Base-by-base conservation (phyloP, 2,888 invertebrate species). In the Calameuta idolon region DNA sequence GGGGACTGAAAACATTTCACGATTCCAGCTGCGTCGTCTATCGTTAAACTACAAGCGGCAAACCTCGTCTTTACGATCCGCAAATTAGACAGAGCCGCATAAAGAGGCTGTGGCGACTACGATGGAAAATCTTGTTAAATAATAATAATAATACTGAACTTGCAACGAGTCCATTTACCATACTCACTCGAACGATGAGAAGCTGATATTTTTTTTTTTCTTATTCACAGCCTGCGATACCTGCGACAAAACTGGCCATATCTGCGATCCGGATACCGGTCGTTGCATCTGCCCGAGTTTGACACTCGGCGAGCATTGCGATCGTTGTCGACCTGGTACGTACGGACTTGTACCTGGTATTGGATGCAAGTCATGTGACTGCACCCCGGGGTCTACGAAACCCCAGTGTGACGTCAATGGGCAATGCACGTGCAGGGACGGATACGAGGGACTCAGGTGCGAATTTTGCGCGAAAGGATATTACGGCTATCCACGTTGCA, bases 241-340 rank as follows among this genome's bases (percentile, higher is more conserved):
- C 0, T 98, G 98, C 89, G 94, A 95, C 78, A 94, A 94, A 77
- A 95, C 95, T 35, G 98, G 97, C 11, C 97, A 98, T 89, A 95
- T 98, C 77, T 99, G 99, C 89, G 97, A 99, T 87, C 94, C 96
- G 0, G 93, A 95, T 83, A 97, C 95, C 76, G 99, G 99, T 0
- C 95, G 97, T 79, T 99, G 99, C 92, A 95, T 97, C 79, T 99
- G 99, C 88, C 98, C 99, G 5, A 94, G 94, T 0, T 94, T 96
- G 78, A 97, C 98, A 30, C 95, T 95, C 80, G 99, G 99, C 11
- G 93, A 95, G 15, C 94, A 94, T 40, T 99, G 98, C 90, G 94
- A 95, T 79, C 94, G 94, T 83, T 98, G 98, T 90, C 93, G 95
- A 33, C 94, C 95, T 1, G 96, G 97, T 71, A 95, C 96, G 80